Evolutionary conservation across 2,113 vertebrate genomes (phyloP).

Genomic region (Nannobrachium achirus): DNA sequence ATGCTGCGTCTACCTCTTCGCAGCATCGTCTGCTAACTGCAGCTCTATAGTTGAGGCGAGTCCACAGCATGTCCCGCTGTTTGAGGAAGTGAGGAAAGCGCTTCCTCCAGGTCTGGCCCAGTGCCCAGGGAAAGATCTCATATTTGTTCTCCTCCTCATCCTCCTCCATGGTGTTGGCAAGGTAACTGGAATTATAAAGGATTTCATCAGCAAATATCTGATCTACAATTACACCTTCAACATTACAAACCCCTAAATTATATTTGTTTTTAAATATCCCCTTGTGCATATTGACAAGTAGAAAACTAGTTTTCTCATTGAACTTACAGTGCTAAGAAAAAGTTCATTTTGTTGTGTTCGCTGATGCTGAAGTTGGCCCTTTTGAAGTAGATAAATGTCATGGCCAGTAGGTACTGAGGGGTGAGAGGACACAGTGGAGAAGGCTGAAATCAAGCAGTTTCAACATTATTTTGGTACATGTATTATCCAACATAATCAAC

Average conservation of each 20-base stretch:
- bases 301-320: background rate
- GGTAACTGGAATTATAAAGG: constrained; percentile 80
- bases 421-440: constrained; percentile 23
- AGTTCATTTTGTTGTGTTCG: constrained; percentile 92
- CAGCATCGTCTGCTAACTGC: constrained; percentile 95
- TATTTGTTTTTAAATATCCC: too few species aligned
- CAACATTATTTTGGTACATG: background rate
- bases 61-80: constrained; percentile 91
- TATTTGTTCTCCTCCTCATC: constrained; percentile 93
- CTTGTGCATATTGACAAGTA: too few species aligned
- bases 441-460: background rate
- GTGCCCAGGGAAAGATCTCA: constrained; percentile 97
- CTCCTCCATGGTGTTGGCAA: constrained; percentile 98
- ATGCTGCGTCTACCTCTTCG: constrained; percentile 86
- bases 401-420: constrained; percentile 94
- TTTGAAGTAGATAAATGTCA: constrained; percentile 99
- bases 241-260: too few species aligned
- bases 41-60: constrained; percentile 90
- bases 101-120: constrained; percentile 92
- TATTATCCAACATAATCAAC: background rate
- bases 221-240: background rate
- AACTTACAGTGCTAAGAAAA: constrained; percentile 97
- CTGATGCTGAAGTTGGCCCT: constrained; percentile 86
- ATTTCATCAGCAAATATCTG: background rate
- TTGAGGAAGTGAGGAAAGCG: constrained; percentile 88